Conservation (phyloP, 2,113 vertebrate species). For the Sphyrna mokarran region DNA sequence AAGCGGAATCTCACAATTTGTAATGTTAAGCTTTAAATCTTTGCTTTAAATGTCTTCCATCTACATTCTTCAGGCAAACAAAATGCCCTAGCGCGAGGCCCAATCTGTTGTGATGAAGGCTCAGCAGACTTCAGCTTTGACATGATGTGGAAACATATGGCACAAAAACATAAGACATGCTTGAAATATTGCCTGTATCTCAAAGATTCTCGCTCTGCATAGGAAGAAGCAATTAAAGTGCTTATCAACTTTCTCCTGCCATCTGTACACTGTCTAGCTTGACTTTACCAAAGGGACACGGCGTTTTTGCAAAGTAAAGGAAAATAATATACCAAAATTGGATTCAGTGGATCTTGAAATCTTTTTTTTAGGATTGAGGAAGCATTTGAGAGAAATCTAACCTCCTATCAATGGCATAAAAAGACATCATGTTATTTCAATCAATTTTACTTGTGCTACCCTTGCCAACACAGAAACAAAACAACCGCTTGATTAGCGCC, state of each 20-base stretch:
- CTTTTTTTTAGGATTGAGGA: background rate
- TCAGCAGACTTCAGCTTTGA: background rate
- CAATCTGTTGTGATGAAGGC: slow-evolving; percentile 9
- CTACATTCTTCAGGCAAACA: background rate
- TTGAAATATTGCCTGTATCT: slow-evolving; percentile 4
- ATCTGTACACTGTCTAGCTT: background rate
- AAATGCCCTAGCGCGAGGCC: background rate
- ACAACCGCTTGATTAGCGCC: too few relatives aligned
- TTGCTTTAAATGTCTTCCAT: background rate
- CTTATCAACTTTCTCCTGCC: background rate
- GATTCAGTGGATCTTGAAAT: background rate
- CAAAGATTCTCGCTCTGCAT: background rate
- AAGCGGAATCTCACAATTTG: background rate
- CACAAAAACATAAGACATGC: background rate
- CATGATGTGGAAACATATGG: background rate
- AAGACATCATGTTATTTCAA: background rate
- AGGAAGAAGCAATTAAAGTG: slow-evolving; percentile 12
- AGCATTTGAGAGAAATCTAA: background rate
- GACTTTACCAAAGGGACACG: background rate
- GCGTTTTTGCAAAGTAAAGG: background rate
- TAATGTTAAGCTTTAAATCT: background rate
- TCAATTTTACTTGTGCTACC: background rate
- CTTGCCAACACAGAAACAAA: background rate
- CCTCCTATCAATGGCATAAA: background rate
- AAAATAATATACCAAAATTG: background rate